phyloP scores from a whole-genome alignment of 2,888 invertebrate genomes.

The Watsonalla cultraria region DNA sequence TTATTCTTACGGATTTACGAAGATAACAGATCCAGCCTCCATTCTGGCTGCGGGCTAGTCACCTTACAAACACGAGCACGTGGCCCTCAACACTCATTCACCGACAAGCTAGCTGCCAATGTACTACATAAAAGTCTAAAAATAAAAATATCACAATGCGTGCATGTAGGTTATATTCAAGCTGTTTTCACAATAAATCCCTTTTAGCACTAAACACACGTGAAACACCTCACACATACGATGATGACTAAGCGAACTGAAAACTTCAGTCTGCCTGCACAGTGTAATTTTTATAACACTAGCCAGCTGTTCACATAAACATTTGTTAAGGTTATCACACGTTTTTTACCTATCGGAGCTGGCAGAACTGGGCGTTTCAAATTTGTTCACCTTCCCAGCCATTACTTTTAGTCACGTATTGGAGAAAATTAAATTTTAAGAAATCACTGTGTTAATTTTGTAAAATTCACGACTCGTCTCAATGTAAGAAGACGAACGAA shows the following conservation, averaged over 20 bases:
- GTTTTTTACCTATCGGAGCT: constrained; percentile 91
- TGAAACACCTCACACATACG: constrained; percentile 35
- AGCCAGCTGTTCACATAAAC: constrained; percentile 74
- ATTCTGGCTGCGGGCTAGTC: constrained; percentile 36
- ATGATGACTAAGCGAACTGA: constrained; percentile 51
- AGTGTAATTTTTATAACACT: constrained; percentile 51
- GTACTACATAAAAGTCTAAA: constrained; percentile 70
- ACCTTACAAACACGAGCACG: constrained; percentile 50
- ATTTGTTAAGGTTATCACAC: constrained; percentile 54
- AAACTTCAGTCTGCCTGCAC: constrained; percentile 41
- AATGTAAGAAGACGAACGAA: no score
- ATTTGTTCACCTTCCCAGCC: constrained; percentile 79
- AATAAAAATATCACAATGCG: constrained; percentile 64
- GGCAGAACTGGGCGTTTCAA: constrained; percentile 93
- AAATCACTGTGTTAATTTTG: constrained; percentile 22
- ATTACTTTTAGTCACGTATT: constrained; percentile 46
- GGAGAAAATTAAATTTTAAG: constrained; percentile 25
- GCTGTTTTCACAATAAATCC: constrained; percentile 30
- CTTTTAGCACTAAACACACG: constrained; percentile 41
- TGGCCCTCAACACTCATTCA: constrained; percentile 49
- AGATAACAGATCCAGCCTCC: constrained; percentile 55
- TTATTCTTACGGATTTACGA: constrained; percentile 62
- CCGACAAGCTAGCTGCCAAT: constrained; percentile 59
- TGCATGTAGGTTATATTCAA: constrained; percentile 64
- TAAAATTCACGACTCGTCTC: constrained; percentile 36